Conservation (phyloP, 2,113 vertebrate species). For the Ciconia boyciana region DNA sequence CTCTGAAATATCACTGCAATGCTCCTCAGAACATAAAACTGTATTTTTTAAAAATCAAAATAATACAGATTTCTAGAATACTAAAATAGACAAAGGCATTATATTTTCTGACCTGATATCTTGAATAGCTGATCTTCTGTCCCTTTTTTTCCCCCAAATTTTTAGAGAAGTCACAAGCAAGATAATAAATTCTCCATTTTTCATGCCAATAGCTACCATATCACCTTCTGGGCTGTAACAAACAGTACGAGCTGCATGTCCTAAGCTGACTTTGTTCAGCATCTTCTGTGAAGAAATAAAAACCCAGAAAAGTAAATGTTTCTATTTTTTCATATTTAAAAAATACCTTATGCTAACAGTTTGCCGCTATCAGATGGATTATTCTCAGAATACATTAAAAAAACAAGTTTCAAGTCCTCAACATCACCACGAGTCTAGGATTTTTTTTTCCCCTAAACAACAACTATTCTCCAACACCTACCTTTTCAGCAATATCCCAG, state of each 20-base stretch:
- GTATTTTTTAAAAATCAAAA: not conserved
- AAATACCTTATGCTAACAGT: not conserved
- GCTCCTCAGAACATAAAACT: not conserved
- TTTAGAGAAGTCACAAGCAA: conserved; percentile 92
- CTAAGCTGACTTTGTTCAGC: conserved; percentile 95
- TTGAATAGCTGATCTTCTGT: conserved; percentile 89
- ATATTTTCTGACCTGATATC: conserved; percentile 86
- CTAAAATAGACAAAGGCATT: not conserved
- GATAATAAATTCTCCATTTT: conserved; percentile 96
- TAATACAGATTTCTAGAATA: not conserved
- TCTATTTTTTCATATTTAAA: not conserved
- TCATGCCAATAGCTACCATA: conserved; percentile 98
- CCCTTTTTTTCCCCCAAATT: conserved; percentile 98
- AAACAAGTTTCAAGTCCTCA: not conserved
- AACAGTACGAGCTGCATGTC: conserved; percentile 88
- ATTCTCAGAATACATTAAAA: not conserved
- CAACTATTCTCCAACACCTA: conserved; percentile 47
- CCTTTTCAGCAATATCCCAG: conserved; percentile 96
- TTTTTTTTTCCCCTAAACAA: not conserved
- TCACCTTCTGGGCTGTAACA: conserved; percentile 95
- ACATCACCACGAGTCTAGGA: not conserved
- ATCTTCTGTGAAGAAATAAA: conserved; percentile 85
- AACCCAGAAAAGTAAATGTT: not conserved
- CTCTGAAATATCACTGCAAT: not conserved
- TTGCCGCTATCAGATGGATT: not conserved